Evolutionary conservation across 2,888 invertebrate genomes (phyloP), one percentile per base, ranked within the genome.

Genomic region (Pocota personata): DNA sequence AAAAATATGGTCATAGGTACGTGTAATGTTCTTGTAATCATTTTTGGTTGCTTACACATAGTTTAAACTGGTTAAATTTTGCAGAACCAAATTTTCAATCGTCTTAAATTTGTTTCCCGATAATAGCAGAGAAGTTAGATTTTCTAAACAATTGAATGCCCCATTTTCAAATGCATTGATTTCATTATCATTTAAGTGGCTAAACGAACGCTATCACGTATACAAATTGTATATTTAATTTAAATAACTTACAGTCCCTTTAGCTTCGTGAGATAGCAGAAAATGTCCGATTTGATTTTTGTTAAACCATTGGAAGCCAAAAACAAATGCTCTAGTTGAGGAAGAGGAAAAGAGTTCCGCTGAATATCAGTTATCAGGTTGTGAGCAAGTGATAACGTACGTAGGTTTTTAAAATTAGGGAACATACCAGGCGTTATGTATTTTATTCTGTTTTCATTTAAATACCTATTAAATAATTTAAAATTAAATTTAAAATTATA

Each of bases 281-380:
- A 94, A n/a, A 93, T 93, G 40, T 91, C 91, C 16, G 92, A 92
- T 43, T 90, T 89, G 57, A 94, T 88, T 46, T 90, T 88, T 8
- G 89, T 89, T 60, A 94, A 89, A 16, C 90, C 90, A 90, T 94
- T 94, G 79, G 93, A 93, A 2, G 94, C 93, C 58, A 94, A 88
- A 89, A 93, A 94, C 94, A 94, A 90, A 88, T 92, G 91, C 83
- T 89, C 89, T 8, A 94, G 88, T 21, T 89, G 88, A 0, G 92
- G 91, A 67, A 94, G 90, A 73, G 91, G 62, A 87, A 90, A 89
- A 89, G 92, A 86, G 92, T 90, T 60, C 66, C 86, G 69, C 88
- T 89, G 87, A 92, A 93, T 90, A 57, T 87, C 88, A 8, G 52
- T 62, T 62, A 92, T 91, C 52, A 89, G 89, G 88, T 94, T 94